phyloP scores from a whole-genome alignment of 2,888 invertebrate genomes.

The Dicranocentrus wangi region DNA sequence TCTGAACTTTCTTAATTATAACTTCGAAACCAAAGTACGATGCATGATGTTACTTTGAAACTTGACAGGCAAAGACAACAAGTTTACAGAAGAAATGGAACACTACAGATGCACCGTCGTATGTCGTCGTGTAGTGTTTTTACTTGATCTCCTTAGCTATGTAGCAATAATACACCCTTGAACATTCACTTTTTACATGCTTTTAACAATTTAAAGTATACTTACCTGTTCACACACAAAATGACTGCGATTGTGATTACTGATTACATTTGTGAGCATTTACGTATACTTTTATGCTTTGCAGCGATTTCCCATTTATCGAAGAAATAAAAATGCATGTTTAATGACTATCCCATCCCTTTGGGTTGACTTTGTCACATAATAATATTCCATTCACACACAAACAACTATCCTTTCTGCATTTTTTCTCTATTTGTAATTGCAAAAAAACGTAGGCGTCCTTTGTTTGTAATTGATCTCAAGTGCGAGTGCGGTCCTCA shows the following conservation, averaged over 20 bases:
- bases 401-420: neutral
- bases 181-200: constrained; percentile 7
- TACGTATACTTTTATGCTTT: neutral
- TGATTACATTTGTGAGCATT: neutral
- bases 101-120: neutral
- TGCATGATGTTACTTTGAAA: no score
- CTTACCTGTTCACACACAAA: neutral
- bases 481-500: neutral
- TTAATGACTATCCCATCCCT: constrained; percentile 1
- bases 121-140: neutral
- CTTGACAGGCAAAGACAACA: no score
- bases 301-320: neutral
- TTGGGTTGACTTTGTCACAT: neutral
- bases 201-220: neutral
- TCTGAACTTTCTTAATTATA: no score
- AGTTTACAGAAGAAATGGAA: no score
- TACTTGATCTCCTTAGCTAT: no score
- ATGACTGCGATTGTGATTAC: no score
- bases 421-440: neutral
- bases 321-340: neutral
- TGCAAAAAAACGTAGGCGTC: neutral
- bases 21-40: no score
- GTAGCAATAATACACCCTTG: no score
- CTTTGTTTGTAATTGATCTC: no score
- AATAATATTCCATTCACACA: neutral